A percentile compares a stretch with the other conserved stretches of the same genome.
These are phyloP conservation scores for Drosophila sucinea DNA, from an alignment of 1,140 invertebrate species.

Conservation along the genomic window DNA sequence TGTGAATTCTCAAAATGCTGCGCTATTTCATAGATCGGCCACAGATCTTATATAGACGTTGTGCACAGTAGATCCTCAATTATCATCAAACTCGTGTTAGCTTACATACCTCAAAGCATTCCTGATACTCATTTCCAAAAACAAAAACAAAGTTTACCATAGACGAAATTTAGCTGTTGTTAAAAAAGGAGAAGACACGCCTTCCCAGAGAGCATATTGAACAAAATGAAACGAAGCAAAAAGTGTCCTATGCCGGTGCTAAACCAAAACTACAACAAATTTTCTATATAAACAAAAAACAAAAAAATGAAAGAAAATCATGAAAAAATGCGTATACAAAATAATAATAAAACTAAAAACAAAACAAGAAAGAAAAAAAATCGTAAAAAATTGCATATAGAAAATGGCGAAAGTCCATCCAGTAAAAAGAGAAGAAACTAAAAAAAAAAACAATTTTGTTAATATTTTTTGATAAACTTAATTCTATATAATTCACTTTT, in stretches of 20 bases:
- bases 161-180: constrained; percentile 18
- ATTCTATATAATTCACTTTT: constrained; percentile 63
- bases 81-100: constrained; percentile 23
- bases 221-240: constrained; percentile 73
- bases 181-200: constrained; percentile 20
- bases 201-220: constrained; percentile 32
- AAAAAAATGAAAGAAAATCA: constrained; percentile 28
- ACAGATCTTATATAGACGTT: constrained; percentile 40
- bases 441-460: constrained; percentile 52
- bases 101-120: constrained; percentile 68
- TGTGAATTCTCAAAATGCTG: not conserved
- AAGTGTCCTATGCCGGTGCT: constrained; percentile 82
- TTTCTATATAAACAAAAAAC: constrained; percentile 43
- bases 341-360: constrained; percentile 33
- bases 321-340: constrained; percentile 62
- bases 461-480: constrained; percentile 76
- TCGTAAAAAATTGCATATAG: constrained; percentile 51
- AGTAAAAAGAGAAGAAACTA: constrained; percentile 54
- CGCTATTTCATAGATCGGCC: constrained; percentile 35
- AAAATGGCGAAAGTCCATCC: constrained; percentile 71
- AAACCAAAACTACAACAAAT: constrained; percentile 68
- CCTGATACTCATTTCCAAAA: constrained; percentile 77
- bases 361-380: constrained; percentile 30
- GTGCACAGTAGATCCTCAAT: constrained; percentile 27
- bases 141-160: constrained; percentile 57